Conservation (phyloP, 2,888 invertebrate species). For the Polietes domitor region DNA sequence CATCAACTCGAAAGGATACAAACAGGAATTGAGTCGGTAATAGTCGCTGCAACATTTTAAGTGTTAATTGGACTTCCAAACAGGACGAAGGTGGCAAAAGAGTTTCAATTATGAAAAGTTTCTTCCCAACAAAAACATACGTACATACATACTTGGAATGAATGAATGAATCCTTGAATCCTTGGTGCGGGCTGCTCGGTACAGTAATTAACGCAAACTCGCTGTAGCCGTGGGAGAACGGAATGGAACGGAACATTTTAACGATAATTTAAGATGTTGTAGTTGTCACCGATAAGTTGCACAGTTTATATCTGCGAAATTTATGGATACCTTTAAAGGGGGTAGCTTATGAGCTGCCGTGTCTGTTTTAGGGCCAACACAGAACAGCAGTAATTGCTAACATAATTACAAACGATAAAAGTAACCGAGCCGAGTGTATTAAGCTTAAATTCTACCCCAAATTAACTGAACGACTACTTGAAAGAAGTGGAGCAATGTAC, state of each 20-base stretch:
- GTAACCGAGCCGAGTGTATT: too few relatives aligned
- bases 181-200: neutral
- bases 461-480: too few relatives aligned
- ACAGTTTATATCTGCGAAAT: neutral
- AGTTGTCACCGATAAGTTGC: neutral
- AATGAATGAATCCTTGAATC: too few relatives aligned
- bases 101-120: neutral
- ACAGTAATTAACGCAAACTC: too few relatives aligned
- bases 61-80: conserved; percentile 18
- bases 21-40: neutral
- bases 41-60: conserved; percentile 12
- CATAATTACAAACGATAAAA: too few relatives aligned
- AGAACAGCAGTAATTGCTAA: too few relatives aligned
- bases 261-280: neutral
- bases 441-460: too few relatives aligned
- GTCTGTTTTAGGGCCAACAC: too few relatives aligned
- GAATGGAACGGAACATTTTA: neutral
- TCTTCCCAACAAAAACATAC: neutral
- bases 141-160: too few relatives aligned
- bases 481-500: too few relatives aligned
- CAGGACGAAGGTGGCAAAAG: neutral
- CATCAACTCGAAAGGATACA: neutral
- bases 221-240: too few relatives aligned
- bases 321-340: neutral
- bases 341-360: too few relatives aligned